These are phyloP conservation scores for Sebastes diaconus DNA, from an alignment of 2,797 vertebrate genomes.

Conservation along the genomic window DNA sequence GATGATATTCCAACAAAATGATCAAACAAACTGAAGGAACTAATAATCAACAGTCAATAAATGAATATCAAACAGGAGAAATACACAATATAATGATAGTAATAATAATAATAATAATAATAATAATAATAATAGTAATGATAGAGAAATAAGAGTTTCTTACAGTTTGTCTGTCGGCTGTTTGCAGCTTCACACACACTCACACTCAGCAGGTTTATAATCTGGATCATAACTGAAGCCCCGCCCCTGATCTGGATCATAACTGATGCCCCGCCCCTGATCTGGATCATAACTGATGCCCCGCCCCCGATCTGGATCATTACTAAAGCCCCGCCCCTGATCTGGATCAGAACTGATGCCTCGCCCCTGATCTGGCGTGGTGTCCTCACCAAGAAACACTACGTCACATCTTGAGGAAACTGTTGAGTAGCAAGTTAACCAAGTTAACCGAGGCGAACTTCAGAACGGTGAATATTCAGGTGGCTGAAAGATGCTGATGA, in stretches of 20 bases:
- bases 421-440: not conserved
- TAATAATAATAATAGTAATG: not conserved
- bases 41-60: not conserved
- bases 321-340: not conserved
- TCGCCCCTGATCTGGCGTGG: too few relatives aligned
- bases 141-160: not conserved
- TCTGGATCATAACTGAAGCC: conserved; percentile 9
- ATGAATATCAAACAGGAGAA: not conserved
- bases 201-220: conserved; percentile 17
- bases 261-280: not conserved
- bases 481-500: too few relatives aligned
- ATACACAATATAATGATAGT: not conserved
- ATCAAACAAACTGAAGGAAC: not conserved
- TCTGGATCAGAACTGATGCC: not conserved
- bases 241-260: conserved; percentile 1
- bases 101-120: too few relatives aligned
- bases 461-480: too few relatives aligned
- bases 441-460: too few relatives aligned
- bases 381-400: not conserved
- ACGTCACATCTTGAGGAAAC: not conserved
- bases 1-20: not conserved
- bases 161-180: conserved; percentile 7
- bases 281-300: conserved; percentile 3
- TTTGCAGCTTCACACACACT: not conserved
- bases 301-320: not conserved